phyloP scores from a whole-genome alignment of 1,140 invertebrate genomes.

The Zophobas morio region DNA sequence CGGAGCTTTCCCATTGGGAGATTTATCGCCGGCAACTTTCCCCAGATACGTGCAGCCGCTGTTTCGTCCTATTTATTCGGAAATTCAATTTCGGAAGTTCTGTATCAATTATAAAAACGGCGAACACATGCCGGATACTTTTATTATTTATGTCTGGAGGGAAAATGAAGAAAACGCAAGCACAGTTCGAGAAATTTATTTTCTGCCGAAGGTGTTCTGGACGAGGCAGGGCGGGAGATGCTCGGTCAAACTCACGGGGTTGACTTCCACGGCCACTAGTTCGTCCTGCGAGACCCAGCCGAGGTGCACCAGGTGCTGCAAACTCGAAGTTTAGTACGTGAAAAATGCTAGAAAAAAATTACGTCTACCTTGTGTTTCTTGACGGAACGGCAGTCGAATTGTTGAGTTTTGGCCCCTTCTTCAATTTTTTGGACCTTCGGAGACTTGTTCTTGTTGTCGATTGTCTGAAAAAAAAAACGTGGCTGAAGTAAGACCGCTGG shows the following conservation, averaged over 20 bases:
- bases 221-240: conserved; percentile 75
- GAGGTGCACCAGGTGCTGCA: conserved; percentile 78
- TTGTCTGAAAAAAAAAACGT: conserved; percentile 10
- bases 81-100: conserved; percentile 1
- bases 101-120: conserved; percentile 1
- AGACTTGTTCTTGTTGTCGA: background rate
- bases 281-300: conserved; percentile 73
- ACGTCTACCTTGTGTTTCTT: conserved; percentile 52
- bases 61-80: background rate
- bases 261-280: conserved; percentile 79
- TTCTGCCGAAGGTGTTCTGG: conserved; percentile 74
- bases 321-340: too few species aligned
- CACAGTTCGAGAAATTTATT: conserved; percentile 58
- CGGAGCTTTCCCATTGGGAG: conserved; percentile 39
- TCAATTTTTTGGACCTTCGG: background rate
- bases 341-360: conserved; percentile 30
- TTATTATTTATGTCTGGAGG: background rate
- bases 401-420: background rate
- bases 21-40: conserved; percentile 16
- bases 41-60: background rate
- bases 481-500: background rate
- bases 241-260: conserved; percentile 73
- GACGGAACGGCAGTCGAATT: conserved; percentile 8
- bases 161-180: conserved; percentile 22
- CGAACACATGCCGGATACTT: background rate